Base-by-base conservation (phyloP, 1,140 invertebrate species). In the Hyposmocoma kahamanoa region DNA sequence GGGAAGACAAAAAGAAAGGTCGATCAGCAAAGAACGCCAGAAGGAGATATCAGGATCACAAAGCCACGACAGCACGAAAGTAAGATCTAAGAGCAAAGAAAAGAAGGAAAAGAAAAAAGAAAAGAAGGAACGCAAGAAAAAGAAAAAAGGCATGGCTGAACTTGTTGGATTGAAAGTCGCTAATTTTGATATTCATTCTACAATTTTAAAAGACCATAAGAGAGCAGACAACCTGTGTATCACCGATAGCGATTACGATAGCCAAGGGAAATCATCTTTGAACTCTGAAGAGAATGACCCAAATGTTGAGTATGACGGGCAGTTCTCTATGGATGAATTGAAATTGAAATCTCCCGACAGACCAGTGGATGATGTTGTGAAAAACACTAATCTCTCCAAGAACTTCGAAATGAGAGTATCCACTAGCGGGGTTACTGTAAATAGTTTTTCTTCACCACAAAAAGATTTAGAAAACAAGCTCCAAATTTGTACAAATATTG, bases 251-350 rank as follows among this genome's bases (percentile, higher is more conserved):
- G 76, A 77, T 51, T 69, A 77, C 22, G 71, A 70, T 28, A 78
- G 68, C 30, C 77, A 79, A 59, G 74, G 72, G 21, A 82, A 77
- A 41, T 73, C 59, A 1, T 81, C 74, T 8, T 38, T 78, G 13
- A 39, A 58, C 11, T 66, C 67, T 9, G 62, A 65, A 26, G 69
- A 67, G 1, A 72, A 62, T 43, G 72, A 75, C 15, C 36, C 53
- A 4, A 58, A 72, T 39, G 69, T 82, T 8, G 32, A 77, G 20
- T 75, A 70, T 50, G 78, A 80, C 51, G 76, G 76, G 4, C 44
- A 76, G 3, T 84, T 62, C 34, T 75, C 66, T 34, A 79, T 81
- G 66, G 76, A 76, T 2, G 77, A 82, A 38, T 43, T 74, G 11
- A 71, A 61, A 42, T 34, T n/a, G n/a, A n/a, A n/a, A n/a, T n/a